Evolutionary conservation across 2,888 invertebrate species (phyloP), one percentile per base, ranked within the genome.

Genomic region (Selenia dentaria): DNA sequence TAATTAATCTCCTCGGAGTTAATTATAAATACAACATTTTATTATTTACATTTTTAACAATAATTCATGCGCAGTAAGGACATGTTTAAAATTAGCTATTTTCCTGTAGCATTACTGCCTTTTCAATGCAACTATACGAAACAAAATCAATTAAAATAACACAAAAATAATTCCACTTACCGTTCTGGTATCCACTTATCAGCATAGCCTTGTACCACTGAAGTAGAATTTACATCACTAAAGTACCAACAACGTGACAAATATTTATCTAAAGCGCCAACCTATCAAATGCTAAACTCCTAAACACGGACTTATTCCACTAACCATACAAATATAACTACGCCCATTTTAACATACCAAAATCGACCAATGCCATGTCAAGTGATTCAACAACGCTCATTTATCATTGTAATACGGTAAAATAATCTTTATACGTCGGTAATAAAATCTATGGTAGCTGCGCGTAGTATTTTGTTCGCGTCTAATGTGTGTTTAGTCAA

Each of bases 271-370:
- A 51, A 51, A 40, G 8, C 22, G 36, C 40, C 36, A 32, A 46
- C 42, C 42, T 50, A 50, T 49, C 47, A 48, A 50, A 47, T 52
- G 33, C 43, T 40, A 36, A 49, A 41, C 41, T 35, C 24, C 27
- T 36, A 60, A 68, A 64, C 62, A 51, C 58, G 62, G 67, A 77
- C 75, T 70, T 70, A 75, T 74, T 74, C 66, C 8, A 16, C 8
- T 22, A 22, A 18, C 1, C 22, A 8, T 64, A 64, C 60, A 77
- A 77, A 70, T 75, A 68, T 63, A 74, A 72, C 59, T 57, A 82
- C 88, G 87, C 88, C 89, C 87, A 88, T 87, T 78, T 80, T 79
- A 79, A 82, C 78, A 78, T 73, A 77, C 85, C 75, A 81, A 86
- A 86, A 81, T 74, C 79, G 58, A 84, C 88, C 88, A 88, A 88